A percentile compares a stretch with the other conserved stretches of the same genome.
These are phyloP conservation scores for Cercocebus atys DNA, from an alignment of 2,113 vertebrate species.

Conservation along the genomic window DNA sequence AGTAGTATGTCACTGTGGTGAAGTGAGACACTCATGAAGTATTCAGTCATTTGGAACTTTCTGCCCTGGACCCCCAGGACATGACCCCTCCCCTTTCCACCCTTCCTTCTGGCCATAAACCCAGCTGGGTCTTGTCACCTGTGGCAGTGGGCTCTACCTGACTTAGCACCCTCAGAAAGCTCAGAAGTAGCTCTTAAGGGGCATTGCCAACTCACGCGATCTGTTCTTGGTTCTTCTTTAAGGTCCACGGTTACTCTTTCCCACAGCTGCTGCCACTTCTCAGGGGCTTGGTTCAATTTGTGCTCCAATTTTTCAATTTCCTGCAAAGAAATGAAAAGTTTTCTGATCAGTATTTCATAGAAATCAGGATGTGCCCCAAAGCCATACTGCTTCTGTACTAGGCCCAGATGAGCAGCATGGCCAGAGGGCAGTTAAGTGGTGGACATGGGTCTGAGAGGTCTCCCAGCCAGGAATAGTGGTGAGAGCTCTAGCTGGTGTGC, in stretches of 20 bases:
- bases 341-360: constrained; percentile 57
- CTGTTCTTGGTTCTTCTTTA: constrained; percentile 92
- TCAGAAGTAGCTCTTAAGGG: background rate
- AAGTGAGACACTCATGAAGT: constrained; percentile 49
- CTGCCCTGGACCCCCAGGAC: background rate
- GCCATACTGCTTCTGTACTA: constrained; percentile 65
- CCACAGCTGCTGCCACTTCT: constrained; percentile 95
- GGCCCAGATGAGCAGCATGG: constrained; percentile 2
- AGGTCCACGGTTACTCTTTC: constrained; percentile 91
- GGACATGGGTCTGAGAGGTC: constrained; percentile 53
- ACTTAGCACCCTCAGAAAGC: background rate
- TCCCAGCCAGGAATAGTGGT: background rate
- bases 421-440: constrained; percentile 66
- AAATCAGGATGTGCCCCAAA: background rate
- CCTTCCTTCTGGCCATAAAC: background rate
- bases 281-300: constrained; percentile 91
- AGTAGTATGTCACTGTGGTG: constrained; percentile 66
- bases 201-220: constrained; percentile 86
- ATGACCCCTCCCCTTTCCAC: background rate
- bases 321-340: constrained; percentile 83
- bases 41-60: constrained; percentile 45
- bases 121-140: background rate
- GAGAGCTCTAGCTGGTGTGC: background rate
- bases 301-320: constrained; percentile 95
- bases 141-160: background rate